Percentiles rank a stretch among this genome's conserved stretches.
Conservation (phyloP, 2,113 vertebrate genomes). For the Sylvicapra grimmia region DNA sequence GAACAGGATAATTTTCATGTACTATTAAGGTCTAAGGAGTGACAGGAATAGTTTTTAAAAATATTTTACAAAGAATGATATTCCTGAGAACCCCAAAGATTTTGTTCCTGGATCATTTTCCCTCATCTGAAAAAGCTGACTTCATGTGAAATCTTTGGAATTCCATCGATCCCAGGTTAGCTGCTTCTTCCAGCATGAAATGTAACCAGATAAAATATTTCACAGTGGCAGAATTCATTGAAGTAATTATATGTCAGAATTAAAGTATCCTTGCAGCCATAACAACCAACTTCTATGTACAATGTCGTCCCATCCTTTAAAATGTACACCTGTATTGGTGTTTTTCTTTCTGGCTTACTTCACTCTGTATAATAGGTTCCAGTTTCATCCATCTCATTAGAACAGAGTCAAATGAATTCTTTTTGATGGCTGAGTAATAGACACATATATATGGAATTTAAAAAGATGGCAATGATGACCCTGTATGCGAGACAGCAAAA, state of each 20-base stretch:
- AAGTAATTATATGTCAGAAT: not conserved
- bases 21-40: not conserved
- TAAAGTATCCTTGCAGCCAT: not conserved
- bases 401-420: no score
- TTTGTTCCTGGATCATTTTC: not conserved
- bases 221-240: not conserved
- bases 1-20: not conserved
- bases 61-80: not conserved
- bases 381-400: no score
- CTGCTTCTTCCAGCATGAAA: not conserved
- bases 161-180: not conserved
- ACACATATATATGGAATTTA: no score
- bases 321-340: not conserved
- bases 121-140: not conserved
- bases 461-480: no score
- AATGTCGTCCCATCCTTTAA: not conserved
- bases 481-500: no score
- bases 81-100: not conserved
- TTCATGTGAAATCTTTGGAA: not conserved
- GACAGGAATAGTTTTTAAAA: not conserved
- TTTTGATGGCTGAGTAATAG: no score
- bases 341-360: no score
- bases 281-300: not conserved
- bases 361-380: no score
- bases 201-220: not conserved